phyloP scores from a whole-genome alignment of 64 coral and sea anemone genomes.

The Dendrophyllia cribrosa region DNA sequence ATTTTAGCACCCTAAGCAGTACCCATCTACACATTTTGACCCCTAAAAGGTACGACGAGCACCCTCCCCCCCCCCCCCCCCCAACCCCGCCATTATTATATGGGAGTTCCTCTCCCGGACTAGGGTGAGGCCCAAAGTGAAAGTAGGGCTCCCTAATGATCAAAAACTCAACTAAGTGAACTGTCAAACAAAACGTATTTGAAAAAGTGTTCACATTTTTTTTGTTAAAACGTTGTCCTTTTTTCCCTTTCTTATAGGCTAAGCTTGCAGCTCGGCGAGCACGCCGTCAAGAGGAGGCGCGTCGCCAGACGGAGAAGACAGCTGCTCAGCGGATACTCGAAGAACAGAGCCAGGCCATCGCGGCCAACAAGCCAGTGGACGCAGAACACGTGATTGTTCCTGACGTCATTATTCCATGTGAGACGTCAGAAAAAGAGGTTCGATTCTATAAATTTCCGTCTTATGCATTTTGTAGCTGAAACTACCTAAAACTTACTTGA shows the following conservation, averaged over 20 bases:
- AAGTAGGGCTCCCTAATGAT: too few relatives aligned
- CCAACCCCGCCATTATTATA: too few relatives aligned
- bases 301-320: constrained; percentile 83
- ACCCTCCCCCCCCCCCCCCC: too few relatives aligned
- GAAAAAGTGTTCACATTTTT: background rate
- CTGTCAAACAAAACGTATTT: too few relatives aligned
- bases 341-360: constrained; percentile 94
- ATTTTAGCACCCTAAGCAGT: too few relatives aligned
- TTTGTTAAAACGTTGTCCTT: background rate
- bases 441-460: background rate
- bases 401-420: constrained; percentile 84
- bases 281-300: constrained; percentile 90
- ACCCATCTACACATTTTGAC: too few relatives aligned
- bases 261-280: constrained; percentile 93
- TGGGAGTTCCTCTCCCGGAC: too few relatives aligned
- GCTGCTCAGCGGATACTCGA: constrained; percentile 93
- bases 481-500: too few relatives aligned
- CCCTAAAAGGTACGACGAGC: too few relatives aligned
- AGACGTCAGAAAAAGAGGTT: constrained; percentile 94
- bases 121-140: too few relatives aligned
- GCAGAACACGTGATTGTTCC: constrained; percentile 90
- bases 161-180: too few relatives aligned
- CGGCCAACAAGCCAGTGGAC: constrained; percentile 81
- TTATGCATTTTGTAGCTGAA: too few relatives aligned
- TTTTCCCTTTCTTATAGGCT: constrained; percentile 23